These are phyloP conservation scores for Cataglyphis cursor DNA, from an alignment of 2,888 invertebrate species.

Conservation along the genomic window DNA sequence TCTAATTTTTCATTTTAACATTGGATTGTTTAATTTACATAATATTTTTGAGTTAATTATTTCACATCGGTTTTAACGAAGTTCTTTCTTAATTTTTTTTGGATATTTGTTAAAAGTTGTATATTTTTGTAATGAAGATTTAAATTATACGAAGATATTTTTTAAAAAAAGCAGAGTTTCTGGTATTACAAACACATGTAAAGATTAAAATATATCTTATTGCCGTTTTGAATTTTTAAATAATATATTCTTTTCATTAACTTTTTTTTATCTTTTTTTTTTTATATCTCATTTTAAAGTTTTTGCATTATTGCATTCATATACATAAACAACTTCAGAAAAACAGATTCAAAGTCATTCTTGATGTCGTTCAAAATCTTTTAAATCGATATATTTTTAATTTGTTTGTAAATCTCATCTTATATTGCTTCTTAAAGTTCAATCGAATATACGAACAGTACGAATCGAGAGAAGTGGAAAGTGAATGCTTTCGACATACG, in stretches of 20 bases:
- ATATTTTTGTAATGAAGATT: not conserved
- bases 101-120: not conserved
- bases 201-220: not conserved
- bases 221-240: not conserved
- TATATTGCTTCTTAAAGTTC: slow-evolving; percentile 1
- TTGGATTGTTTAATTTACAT: not conserved
- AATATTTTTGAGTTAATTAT: not conserved
- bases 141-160: not conserved
- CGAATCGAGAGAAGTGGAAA: slow-evolving; percentile 40
- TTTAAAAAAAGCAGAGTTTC: not conserved
- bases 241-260: not conserved
- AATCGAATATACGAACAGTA: not conserved
- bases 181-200: not conserved
- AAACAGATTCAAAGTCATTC: not conserved
- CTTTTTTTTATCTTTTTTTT: not conserved
- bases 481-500: slow-evolving; percentile 43
- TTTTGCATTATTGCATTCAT: not conserved
- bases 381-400: not conserved
- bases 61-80: not conserved
- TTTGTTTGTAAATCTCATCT: slow-evolving; percentile 7
- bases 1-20: not conserved
- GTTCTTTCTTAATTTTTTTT: not conserved
- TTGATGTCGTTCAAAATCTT: not conserved
- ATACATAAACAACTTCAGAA: not conserved
- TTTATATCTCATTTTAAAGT: not conserved